Base-by-base conservation (phyloP, 2,113 vertebrate species). In the Glaucomys volans region DNA sequence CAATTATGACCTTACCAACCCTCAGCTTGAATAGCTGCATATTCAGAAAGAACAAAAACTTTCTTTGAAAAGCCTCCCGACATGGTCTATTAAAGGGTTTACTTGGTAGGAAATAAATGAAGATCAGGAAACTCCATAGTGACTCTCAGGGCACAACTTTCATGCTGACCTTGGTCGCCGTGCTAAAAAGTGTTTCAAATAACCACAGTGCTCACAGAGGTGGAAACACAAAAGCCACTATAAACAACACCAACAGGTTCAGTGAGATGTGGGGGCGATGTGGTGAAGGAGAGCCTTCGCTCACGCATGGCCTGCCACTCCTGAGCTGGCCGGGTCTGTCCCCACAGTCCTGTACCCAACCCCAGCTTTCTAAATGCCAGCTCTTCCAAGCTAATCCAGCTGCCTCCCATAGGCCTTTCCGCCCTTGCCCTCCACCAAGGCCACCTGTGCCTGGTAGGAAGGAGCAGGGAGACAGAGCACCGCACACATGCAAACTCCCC, bases 11-110 rank as follows among this genome's bases (percentile, higher is more conserved):
- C 62, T 76, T 16, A 71, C 74, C 57, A 84, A 47, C 35, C 72
- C 72, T 97, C 67, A n/a, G 57, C 37, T n/a, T 20, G 18, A 93
- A 93, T 8, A 86, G 85, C 88, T 91, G 28, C 47, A 11, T 72
- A 82, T 83, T 77, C 71, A 80, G 81, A 95, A 82, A 64, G 67
- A 90, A 97, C 87, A 96, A 95, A 97, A 91, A 86, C 57, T 28
- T 24, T 52, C 92, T 96, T 64, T 87, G 72, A 91, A 88, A 93
- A 95, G 83, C 84, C n/a, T 89, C 79, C 72, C 20, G 72, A 42
- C 20, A 12, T 8, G 47, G 17, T 75, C 76, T 79, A 20, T 5
- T 52, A 54, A 92, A 92, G 76, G 44, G 32, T 17, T 77, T 59
- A 26, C 59, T 32, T 64, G 30, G 54, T 32, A 59, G 62, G 16